Evolutionary conservation across 1,140 invertebrate genomes (phyloP), one percentile per base, ranked within the genome.

Genomic region (Brachionus rubens): DNA sequence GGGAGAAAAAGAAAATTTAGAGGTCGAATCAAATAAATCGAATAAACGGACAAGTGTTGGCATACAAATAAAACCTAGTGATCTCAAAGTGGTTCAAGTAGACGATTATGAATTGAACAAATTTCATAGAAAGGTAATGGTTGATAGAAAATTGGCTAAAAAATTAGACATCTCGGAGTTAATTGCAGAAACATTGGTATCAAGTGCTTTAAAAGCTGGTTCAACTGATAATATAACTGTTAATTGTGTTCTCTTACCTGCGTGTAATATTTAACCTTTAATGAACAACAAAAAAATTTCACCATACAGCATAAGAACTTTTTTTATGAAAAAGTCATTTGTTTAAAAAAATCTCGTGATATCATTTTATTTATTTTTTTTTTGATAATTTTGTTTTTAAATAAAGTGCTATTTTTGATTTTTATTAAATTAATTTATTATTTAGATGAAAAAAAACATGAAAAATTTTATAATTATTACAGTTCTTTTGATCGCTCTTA

Each of bases 191-290:
- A 41, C 46, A 28, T 54, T 72, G 9, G 68, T 30, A 21, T 36
- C 16, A 16, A 36, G 68, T 40, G 50, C 46, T 5, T 2, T 72
- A 12, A 48, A 40, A 40, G 68, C 68, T 21, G 68, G 68, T 26
- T 50, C 46, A 21, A 30, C 33, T 54, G 68, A 72, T 14, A 72
- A 72, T 30, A 48, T 72, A n/a, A 50, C 68, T 50, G 46, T 72
- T 1, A 48, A 72, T 48, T 72, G 68, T 54, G 28, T 72, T 24
- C 68, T 72, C 41, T 28, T 72, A 41, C 68, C 68, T 48, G 68
- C 46, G 48, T 72, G 68, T 54, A 72, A 72, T 33, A 30, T 72
- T 50, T 72, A 33, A 72, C 9, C 30, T 36, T n/a, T n/a, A n/a
- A n/a, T n/a, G n/a, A n/a, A n/a, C n/a, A n/a, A n/a, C n/a, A n/a